These are phyloP conservation scores for Morus bassanus DNA, from an alignment of 2,797 vertebrate genomes.

Conservation along the genomic window DNA sequence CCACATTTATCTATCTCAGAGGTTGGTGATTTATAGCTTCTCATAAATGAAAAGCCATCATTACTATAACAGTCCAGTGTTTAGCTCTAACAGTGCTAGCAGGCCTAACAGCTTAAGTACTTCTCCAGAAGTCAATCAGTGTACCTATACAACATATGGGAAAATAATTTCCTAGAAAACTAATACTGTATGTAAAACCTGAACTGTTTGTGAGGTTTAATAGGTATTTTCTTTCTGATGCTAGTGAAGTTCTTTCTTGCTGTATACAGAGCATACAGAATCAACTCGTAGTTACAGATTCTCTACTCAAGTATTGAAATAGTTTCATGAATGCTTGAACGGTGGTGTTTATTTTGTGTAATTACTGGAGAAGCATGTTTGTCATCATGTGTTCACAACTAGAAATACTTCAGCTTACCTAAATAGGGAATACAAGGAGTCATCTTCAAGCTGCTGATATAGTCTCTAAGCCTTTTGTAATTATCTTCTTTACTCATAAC, in stretches of 20 bases:
- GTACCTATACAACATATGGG: not conserved
- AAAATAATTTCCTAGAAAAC: conserved; percentile 38
- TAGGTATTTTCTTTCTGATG: not conserved
- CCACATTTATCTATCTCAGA: not conserved
- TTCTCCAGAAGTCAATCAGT: conserved; percentile 1
- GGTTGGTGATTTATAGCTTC: not conserved
- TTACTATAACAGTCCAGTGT: not conserved
- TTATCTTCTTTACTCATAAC: conserved; percentile 99
- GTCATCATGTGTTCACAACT: not conserved
- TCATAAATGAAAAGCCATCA: not conserved
- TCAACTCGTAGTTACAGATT: not conserved
- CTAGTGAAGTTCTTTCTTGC: not conserved
- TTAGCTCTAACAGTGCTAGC: not conserved
- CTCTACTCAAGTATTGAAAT: not conserved
- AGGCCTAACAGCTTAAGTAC: not conserved
- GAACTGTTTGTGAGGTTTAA: not conserved
- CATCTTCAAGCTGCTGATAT: conserved; percentile 98
- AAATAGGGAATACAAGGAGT: conserved; percentile 98
- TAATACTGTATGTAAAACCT: conserved; percentile 16
- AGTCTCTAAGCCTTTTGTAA: conserved; percentile 97
- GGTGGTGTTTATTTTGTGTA: not conserved
- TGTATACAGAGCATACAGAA: not conserved
- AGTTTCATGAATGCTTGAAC: not conserved
- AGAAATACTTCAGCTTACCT: conserved; percentile 70
- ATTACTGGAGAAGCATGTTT: not conserved